phyloP scores from a whole-genome alignment of 92 coral and sea anemone genomes.

The Anthopleura xanthogrammica region DNA sequence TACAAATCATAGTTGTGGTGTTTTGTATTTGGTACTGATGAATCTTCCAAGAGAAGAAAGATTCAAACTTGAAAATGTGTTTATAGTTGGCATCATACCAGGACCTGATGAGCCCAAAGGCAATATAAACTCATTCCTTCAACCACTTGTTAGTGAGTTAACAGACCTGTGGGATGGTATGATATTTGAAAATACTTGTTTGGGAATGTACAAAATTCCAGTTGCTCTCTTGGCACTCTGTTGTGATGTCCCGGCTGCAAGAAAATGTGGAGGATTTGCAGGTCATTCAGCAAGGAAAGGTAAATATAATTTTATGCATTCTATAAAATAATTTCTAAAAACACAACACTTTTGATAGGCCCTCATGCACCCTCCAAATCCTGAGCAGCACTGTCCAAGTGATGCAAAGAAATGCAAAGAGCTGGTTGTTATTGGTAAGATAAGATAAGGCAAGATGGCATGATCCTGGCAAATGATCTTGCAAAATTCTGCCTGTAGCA shows the following conservation, averaged over 20 bases:
- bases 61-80: constrained; percentile 35
- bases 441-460: too few relatives aligned
- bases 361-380: too few relatives aligned
- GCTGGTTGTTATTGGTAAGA: too few relatives aligned
- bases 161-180: too few relatives aligned
- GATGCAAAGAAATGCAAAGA: too few relatives aligned
- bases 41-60: constrained; percentile 38
- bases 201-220: constrained; percentile 16
- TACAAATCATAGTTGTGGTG: constrained; percentile 36
- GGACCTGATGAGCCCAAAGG: constrained; percentile 45
- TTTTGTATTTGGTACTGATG: constrained; percentile 32
- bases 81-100: constrained; percentile 43
- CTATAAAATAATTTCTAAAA: neutral
- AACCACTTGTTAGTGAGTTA: constrained; percentile 49
- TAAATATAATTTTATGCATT: neutral
- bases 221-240: constrained; percentile 35
- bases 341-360: too few relatives aligned
- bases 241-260: constrained; percentile 51
- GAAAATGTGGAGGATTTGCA: constrained; percentile 58
- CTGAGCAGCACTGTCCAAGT: too few relatives aligned
- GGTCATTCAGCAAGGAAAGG: constrained; percentile 53
- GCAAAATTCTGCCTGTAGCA: too few relatives aligned
- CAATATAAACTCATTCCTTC: constrained; percentile 42
- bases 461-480: too few relatives aligned
- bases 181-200: neutral